Evolutionary conservation across 1,140 invertebrate species (phyloP).

Genomic region (Bilobella aurantiaca): DNA sequence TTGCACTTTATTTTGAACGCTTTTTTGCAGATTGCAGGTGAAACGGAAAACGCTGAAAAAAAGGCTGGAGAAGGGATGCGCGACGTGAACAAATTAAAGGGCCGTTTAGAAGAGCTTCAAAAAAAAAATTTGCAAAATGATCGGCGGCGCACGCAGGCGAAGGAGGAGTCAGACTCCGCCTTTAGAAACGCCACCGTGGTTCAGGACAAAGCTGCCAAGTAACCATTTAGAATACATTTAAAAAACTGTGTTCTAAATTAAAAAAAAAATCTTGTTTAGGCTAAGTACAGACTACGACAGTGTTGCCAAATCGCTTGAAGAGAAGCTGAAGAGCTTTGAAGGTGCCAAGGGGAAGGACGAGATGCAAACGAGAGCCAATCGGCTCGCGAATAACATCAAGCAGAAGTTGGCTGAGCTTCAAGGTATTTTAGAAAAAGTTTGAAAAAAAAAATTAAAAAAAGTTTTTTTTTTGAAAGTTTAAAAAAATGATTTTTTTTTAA

Average conservation of each 20-base stretch:
- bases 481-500: background rate
- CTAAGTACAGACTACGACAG: constrained; percentile 50
- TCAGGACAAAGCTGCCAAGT: constrained; percentile 42
- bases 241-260: background rate
- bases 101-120: constrained; percentile 57
- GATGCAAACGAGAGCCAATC: constrained; percentile 60
- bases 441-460: constrained; percentile 3
- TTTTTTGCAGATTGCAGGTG: constrained; percentile 56
- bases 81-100: constrained; percentile 55
- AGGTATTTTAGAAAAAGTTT: constrained; percentile 42
- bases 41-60: constrained; percentile 60
- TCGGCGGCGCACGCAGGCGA: constrained; percentile 49
- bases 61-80: constrained; percentile 60
- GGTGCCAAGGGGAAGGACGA: constrained; percentile 57
- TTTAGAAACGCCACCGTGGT: constrained; percentile 48
- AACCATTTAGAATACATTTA: background rate
- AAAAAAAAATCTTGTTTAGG: constrained; percentile 30
- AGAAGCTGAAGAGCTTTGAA: constrained; percentile 52
- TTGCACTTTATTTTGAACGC: no score
- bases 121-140: constrained; percentile 66
- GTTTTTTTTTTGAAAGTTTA: background rate
- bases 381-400: constrained; percentile 61
- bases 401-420: constrained; percentile 61
- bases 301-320: constrained; percentile 49
- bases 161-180: constrained; percentile 46